These are phyloP conservation scores for Pelodiscus sinensis DNA, from an alignment of 2,113 vertebrate species.

Conservation along the genomic window DNA sequence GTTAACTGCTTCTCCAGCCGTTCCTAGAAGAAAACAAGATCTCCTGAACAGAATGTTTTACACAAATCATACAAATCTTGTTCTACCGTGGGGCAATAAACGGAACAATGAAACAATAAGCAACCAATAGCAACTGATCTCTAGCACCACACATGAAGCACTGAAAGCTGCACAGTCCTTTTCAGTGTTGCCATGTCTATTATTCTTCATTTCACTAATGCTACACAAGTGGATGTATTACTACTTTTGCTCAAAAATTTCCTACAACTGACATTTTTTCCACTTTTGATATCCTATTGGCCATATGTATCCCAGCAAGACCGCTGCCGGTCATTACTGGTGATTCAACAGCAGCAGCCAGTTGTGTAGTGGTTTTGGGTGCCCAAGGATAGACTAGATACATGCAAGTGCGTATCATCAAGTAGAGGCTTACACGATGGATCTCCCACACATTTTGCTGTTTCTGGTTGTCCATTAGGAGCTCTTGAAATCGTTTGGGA, in stretches of 20 bases:
- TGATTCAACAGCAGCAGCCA: neutral
- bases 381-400: neutral
- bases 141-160: neutral
- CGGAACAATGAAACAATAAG: neutral
- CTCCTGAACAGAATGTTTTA: neutral
- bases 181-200: neutral
- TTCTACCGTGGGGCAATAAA: neutral
- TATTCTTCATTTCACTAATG: neutral
- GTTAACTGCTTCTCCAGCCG: conserved; percentile 87
- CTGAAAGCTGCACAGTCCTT: neutral
- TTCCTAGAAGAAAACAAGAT: conserved; percentile 80
- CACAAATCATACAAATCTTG: neutral
- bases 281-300: neutral
- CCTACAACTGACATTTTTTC: neutral
- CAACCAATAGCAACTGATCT: neutral
- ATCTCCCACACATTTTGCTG: neutral
- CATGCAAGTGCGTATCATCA: neutral
- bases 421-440: neutral
- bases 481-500: neutral
- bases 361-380: neutral
- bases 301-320: neutral
- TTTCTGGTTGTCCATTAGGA: neutral
- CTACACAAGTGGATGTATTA: neutral
- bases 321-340: neutral
- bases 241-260: neutral